Evolutionary conservation across 2,888 invertebrate genomes (phyloP), one percentile per base, ranked within the genome.

Genomic region (Torymus tubicola): DNA sequence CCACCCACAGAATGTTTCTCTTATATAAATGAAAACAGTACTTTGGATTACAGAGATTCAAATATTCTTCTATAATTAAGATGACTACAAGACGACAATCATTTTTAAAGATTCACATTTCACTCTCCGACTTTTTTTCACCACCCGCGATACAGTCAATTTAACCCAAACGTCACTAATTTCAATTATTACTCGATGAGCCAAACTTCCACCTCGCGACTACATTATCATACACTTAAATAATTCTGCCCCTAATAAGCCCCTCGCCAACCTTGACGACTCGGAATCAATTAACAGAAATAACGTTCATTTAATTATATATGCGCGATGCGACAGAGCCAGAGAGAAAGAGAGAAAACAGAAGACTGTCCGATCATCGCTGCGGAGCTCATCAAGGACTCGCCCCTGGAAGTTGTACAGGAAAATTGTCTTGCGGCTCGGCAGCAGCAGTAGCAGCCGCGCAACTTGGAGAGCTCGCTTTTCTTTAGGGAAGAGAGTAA

Each of bases 401-500:
- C 16, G 53, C 12, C n/a, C 55, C 68, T 21, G 67, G 74, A 71
- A 73, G 73, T 73, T 79, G 73, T 63, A 68, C 78, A 68, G 60
- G 75, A 79, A 76, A 75, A 79, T 82, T 68, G 76, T 76, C 76
- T 75, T 61, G 60, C 24, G 71, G 63, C 53, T 57, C 55, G 13
- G 18, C 42, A 79, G 24, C 42, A 24, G 16, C 52, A 61, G 58
- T 63, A 68, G 65, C 21, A 60, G 58, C n/a, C 18, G 69, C 21
- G 24, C n/a, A 31, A 31, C 12, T 21, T 16, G 31, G n/a, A n/a
- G 12, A 12, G 52, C n/a, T n/a, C 63, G 61, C 76, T 76, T 69
- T 69, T 69, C 61, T 63, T 69, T 58, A 60, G 18, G 11, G 31
- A 74, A 65, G 14, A 18, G 57, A 58, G 12, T 14, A 12, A 24